phyloP scores from a whole-genome alignment of 2,888 invertebrate genomes.

The Dicyrtoma fusca region DNA sequence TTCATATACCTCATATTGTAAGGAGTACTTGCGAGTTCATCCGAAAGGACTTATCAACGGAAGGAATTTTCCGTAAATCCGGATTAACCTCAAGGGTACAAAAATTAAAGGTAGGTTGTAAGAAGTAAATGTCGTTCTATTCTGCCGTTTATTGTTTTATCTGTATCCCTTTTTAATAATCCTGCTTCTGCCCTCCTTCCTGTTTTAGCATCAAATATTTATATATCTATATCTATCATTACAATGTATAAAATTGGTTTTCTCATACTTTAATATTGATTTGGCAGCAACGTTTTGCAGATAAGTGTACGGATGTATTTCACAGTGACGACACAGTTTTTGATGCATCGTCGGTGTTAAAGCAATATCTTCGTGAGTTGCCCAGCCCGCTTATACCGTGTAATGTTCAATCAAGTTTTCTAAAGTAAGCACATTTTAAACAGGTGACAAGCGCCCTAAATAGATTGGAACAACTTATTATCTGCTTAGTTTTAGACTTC shows the following conservation, averaged over 20 bases:
- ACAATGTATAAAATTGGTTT: not conserved
- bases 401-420: conserved; percentile 74
- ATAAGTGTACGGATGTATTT: conserved; percentile 74
- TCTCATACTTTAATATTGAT: too few species aligned
- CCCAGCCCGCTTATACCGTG: conserved; percentile 81
- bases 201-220: not conserved
- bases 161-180: not conserved
- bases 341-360: conserved; percentile 83
- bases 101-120: conserved; percentile 71
- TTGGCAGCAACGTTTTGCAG: conserved; percentile 44
- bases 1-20: conserved; percentile 70
- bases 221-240: conserved; percentile 1
- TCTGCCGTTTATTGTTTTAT: not conserved
- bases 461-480: too few species aligned
- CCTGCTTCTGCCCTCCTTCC: too few species aligned
- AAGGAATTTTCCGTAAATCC: conserved; percentile 86
- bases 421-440: conserved; percentile 63
- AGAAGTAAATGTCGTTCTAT: not conserved
- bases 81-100: conserved; percentile 81
- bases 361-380: conserved; percentile 80
- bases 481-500: too few species aligned
- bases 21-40: conserved; percentile 73
- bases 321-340: conserved; percentile 75
- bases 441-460: too few species aligned
- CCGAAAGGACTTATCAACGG: conserved; percentile 70